A percentile compares a stretch with the other conserved stretches of the same genome.
phyloP scores from a whole-genome alignment of 2,113 vertebrate species.

The Thomomys bottae region DNA sequence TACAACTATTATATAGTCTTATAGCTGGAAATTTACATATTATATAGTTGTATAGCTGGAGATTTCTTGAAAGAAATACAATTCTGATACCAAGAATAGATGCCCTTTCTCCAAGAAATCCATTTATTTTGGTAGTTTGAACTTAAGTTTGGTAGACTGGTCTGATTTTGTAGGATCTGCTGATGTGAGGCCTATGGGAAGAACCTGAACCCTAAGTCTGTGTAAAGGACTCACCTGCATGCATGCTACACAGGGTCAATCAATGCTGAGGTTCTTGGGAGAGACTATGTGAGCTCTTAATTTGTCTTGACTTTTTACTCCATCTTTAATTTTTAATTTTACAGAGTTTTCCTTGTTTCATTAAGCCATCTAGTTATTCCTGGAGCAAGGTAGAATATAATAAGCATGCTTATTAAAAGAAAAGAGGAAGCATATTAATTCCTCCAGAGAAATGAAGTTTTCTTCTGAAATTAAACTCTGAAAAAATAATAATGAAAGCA shows the following conservation, averaged over 20 bases:
- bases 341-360: constrained; percentile 49
- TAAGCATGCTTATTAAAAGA: constrained; percentile 48
- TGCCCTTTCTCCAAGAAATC: background rate
- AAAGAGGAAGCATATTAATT: constrained; percentile 45
- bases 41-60: background rate
- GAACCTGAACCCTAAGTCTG: background rate
- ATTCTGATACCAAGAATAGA: background rate
- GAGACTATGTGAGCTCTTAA: background rate
- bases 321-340: constrained; percentile 47
- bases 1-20: no score
- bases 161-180: background rate
- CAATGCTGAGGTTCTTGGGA: background rate
- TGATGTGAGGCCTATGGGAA: background rate
- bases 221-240: rapidly evolving
- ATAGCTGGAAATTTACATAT: no score
- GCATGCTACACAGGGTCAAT: background rate
- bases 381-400: constrained; percentile 49
- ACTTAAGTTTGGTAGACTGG: background rate
- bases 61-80: background rate
- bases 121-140: background rate
- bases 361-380: constrained; percentile 58
- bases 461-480: background rate
- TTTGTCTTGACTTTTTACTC: constrained; percentile 8
- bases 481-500: background rate
- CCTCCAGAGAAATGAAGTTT: constrained; percentile 28